A percentile compares a stretch with the other conserved stretches of the same genome.
Conservation (phyloP, 2,888 invertebrate species). For the Litoditis marina region DNA sequence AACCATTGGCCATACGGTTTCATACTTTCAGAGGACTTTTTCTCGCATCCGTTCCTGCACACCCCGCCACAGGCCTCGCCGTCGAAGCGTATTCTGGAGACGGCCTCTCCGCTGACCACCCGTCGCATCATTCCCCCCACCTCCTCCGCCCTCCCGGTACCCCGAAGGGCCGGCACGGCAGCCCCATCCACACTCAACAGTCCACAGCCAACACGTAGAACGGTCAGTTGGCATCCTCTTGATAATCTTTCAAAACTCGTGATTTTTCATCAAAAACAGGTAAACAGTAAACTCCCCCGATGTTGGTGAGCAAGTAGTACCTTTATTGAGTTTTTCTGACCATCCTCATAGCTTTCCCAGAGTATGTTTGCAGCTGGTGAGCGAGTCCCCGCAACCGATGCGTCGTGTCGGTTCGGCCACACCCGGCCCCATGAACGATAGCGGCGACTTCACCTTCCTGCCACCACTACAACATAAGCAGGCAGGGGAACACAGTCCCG, state of each 20-base stretch:
- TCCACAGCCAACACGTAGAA: constrained; percentile 15
- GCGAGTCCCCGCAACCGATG: constrained; percentile 25
- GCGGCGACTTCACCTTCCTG: constrained; percentile 60
- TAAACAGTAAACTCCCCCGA: too few species aligned
- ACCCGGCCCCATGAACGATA: constrained; percentile 45
- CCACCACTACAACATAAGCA: constrained; percentile 45
- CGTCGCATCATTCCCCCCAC: constrained; percentile 27
- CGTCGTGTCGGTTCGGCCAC: constrained; percentile 21
- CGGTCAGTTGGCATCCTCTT: constrained; percentile 3
- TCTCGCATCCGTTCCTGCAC: constrained; percentile 80
- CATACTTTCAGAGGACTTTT: constrained; percentile 74
- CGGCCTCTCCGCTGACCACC: constrained; percentile 18
- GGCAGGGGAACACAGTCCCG: constrained; percentile 41
- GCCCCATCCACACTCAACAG: constrained; percentile 11
- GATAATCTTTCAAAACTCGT: too few species aligned
- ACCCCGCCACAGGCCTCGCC: constrained; percentile 39
- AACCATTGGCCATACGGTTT: background rate
- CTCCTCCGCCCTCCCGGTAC: constrained; percentile 31
- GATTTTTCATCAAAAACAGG: background rate
- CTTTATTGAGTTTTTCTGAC: too few species aligned
- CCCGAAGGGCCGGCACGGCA: constrained; percentile 15
- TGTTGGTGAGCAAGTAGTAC: too few species aligned
- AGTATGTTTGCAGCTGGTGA: constrained; percentile 8
- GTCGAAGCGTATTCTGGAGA: constrained; percentile 50
- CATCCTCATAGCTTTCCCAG: too few species aligned